Conservation (phyloP, 2,113 vertebrate species). For the Microtus ochrogaster region DNA sequence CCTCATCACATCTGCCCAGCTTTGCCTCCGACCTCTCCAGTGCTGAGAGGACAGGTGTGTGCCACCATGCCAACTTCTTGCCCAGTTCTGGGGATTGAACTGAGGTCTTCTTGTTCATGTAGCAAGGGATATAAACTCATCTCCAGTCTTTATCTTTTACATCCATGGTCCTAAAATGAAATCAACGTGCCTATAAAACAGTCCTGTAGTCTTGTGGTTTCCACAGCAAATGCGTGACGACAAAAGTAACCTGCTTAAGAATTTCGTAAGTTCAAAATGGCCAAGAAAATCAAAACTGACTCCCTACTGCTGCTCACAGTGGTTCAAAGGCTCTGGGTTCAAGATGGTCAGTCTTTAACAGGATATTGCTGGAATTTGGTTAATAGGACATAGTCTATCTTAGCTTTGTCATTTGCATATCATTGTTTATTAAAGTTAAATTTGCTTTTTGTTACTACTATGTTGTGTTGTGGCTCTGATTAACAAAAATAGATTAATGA, state of each 20-base stretch:
- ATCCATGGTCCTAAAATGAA: not conserved
- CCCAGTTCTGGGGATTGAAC: not conserved
- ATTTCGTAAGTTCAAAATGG: not conserved
- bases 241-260: not conserved
- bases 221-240: not conserved
- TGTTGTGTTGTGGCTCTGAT: constrained; percentile 24
- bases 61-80: not conserved
- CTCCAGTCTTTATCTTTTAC: not conserved
- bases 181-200: not conserved
- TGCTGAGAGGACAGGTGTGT: not conserved
- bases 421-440: constrained; percentile 1
- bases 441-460: constrained; percentile 58
- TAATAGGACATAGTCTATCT: not conserved
- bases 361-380: not conserved
- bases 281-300: not conserved
- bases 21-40: not conserved
- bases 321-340: not conserved
- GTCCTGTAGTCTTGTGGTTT: not conserved
- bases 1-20: not conserved
- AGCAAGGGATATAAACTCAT: not conserved
- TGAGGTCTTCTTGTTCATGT: not conserved
- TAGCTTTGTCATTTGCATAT: not conserved
- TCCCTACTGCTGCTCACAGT: not conserved
- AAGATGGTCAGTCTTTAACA: not conserved
- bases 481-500: constrained; percentile 68